Base-by-base conservation (phyloP, 2,797 vertebrate genomes). In the Cygnus olor region DNA sequence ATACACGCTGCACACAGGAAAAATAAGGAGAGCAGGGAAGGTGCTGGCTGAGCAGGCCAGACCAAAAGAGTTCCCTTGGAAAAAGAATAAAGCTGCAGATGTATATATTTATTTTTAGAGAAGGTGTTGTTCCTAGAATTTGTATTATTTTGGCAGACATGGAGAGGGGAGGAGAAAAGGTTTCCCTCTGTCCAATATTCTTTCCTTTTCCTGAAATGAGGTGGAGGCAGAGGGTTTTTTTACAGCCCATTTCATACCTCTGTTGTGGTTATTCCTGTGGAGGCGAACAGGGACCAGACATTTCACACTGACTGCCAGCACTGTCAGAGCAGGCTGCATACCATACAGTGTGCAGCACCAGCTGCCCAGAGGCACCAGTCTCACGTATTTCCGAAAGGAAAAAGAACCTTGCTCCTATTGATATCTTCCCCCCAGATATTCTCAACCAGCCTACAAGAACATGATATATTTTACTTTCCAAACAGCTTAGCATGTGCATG, bases 121-220 rank as follows among this genome's bases (percentile, higher is more conserved):
- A 92, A 96, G 69, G 82, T 95, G 80, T 45, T 85, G 93, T 89
- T 89, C 79, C 76, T 89, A 42, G 57, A 78, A 78, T 93, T 83
- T 78, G 44, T 69, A 11, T 85, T 74, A 49, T 54, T 93, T 89
- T 85, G 85, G 76, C 89, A 88, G 79, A 45, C 73, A 19, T 0
- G 0, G 27, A 14, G 18, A 1, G 2, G 8, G 38, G 42, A 89
- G 66, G 68, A 87, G 71, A 73, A 80, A 58, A 82, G 40, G 24
- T 44, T 93, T 88, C 24, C 47, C 64, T 82, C n/a, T 44, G 63
- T 79, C 58, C 63, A 85, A 11, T 64, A 9, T 6, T 42, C 7
- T 51, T 51, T 60, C 47, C 68, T 82, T 4, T 77, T 47, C 47
- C 15, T 49, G 4, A 74, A 70, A 25, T 0, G 2, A 14, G 21